Percentiles rank a stretch among this genome's conserved stretches.
Conservation (phyloP, 2,113 vertebrate genomes). For the Clupea harengus region DNA sequence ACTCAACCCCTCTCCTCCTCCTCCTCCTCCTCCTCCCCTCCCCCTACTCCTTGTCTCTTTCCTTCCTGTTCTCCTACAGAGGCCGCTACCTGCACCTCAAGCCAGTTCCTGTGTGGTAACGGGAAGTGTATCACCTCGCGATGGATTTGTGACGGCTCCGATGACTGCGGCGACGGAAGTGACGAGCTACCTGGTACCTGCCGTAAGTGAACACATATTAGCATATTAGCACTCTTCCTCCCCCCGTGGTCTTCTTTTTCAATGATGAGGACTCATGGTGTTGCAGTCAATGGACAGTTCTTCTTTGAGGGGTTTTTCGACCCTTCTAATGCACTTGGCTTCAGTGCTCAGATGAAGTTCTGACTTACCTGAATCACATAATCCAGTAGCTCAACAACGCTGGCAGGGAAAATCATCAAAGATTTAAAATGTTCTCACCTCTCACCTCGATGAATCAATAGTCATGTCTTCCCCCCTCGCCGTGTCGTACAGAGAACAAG, state of each 20-base stretch:
- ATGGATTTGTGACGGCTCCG: conserved; percentile 79
- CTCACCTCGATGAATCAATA: too few relatives aligned
- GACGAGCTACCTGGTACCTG: conserved; percentile 76
- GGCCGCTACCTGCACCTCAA: conserved; percentile 59
- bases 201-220: conserved; percentile 64
- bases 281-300: background rate
- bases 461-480: background rate
- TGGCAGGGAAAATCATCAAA: too few relatives aligned
- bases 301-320: background rate
- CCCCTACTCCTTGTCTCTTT: background rate
- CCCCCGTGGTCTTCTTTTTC: background rate
- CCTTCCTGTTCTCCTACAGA: conserved; percentile 42
- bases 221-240: background rate
- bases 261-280: background rate
- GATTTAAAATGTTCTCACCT: too few relatives aligned
- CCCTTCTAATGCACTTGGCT: too few relatives aligned
- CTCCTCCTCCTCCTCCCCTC: background rate
- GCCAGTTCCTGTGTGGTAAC: conserved; percentile 73
- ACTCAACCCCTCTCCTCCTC: background rate
- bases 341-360: too few relatives aligned
- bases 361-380: too few relatives aligned
- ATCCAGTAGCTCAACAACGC: too few relatives aligned
- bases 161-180: conserved; percentile 78
- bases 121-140: conserved; percentile 72
- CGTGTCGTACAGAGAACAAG: conserved; percentile 59